Evolutionary conservation across 2,797 vertebrate species (phyloP), one percentile per base, ranked within the genome.

Genomic region (Bradypodion pumilum): DNA sequence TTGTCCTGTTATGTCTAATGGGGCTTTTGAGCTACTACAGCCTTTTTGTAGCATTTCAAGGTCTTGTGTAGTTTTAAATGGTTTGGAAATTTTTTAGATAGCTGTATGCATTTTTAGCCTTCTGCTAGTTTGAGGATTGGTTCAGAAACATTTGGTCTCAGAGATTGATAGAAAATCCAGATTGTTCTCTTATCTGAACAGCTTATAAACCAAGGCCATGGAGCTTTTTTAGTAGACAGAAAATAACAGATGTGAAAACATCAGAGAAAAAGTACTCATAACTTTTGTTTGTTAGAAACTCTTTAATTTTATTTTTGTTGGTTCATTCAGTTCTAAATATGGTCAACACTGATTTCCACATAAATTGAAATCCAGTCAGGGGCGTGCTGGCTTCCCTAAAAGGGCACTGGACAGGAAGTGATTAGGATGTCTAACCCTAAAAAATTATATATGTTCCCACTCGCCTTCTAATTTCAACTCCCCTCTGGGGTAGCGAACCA

Each of bases 81-180:
- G 0, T 0, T 16, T 60, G 1, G 52, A 85, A 79, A 10, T 49
- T 52, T 40, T 84, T 78, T 63, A 76, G 49, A 8, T 29, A 69
- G 76, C n/a, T 27, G n/a, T 70, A 10, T 69, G 6, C 7, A 42
- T 40, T 85, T 83, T 44, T 49, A 49, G 60, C 5, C 27, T 42
- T 27, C 29, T 73, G 3, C 32, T 42, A 35, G 25, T 83, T 85
- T 89, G 52, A 83, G 86, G 82, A 27, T 2, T 87, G 76, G 73
- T 80, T 81, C 81, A 3, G 82, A 60, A 32, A 37, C 0, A 37
- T 0, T 68, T 85, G 6, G 40, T 87, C 79, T 65, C 66, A 59
- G 44, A 56, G 10, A 10, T 80, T 1, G 25, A 35, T 74, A 80
- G 37, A 72, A 56, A 85, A 44, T 29, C 0, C 29, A 86, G 21